Evolutionary conservation across 2,797 vertebrate species (phyloP), one percentile per base, ranked within the genome.

Genomic region (Typhlichthys eigenmanni): DNA sequence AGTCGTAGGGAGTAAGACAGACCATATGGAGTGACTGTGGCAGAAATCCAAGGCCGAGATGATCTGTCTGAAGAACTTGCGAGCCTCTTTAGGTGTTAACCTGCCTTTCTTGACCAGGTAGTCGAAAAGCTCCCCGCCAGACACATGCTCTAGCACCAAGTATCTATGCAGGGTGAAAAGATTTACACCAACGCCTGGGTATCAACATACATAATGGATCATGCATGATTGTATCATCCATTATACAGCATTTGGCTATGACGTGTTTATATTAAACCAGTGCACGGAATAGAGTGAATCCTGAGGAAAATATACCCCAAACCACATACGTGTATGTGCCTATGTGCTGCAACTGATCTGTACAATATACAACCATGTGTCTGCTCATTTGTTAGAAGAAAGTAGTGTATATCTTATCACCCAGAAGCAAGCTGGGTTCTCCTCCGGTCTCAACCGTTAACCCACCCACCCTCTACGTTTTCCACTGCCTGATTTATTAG

Each of bases 51-150:
- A 92, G 2, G 97, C 97, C 0, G 97, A 99, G 91, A 99, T 99
- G 91, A 99, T 98, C 91, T 99, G 97, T 89, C 97, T 93, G 93
- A 99, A 98, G 92, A 99, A 99, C 89, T 98, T 99, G n/a, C 97
- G 88, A 78, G 97, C 97, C 87, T 98, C 96, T 89, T 98, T 98
- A 59, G 97, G 97, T 49, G 97, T 98, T 84, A 99, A 82, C 66
- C 97, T 91, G 72, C 97, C 96, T 75, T 99, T 99, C 83, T 98
- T 99, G 90, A 99, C 97, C 43, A 99, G 92, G 89, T 99, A 99
- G 91, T 99, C 97, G 0, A 99, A 99, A 29, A 99, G 95, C 79
- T 99, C 97, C 1, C 97, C 97, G 0, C 97, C 97, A 0, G 97
- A 99, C 68, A 99, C 97, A 0, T 99, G 97, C 86, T 99, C 97